phyloP scores from a whole-genome alignment of 1,140 invertebrate genomes.

The Centruroides vittatus region DNA sequence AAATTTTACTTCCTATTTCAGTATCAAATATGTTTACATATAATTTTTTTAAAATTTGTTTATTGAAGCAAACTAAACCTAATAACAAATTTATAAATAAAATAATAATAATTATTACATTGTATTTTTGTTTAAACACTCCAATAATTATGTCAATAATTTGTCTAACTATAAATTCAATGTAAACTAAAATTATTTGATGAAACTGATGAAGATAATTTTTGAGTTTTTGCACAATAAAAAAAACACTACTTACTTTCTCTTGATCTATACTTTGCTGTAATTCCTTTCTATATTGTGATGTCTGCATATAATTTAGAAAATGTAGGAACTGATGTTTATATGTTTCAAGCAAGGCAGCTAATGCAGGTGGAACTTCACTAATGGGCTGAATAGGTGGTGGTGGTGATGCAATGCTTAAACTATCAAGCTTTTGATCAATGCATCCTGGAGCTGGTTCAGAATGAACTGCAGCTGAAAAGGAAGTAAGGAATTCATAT shows the following conservation, averaged over 20 bases:
- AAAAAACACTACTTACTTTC: conserved; percentile 32
- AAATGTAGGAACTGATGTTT: conserved; percentile 67
- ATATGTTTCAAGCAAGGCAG: conserved; percentile 68
- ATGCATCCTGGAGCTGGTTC: conserved; percentile 69
- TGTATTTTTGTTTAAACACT: too few relatives aligned
- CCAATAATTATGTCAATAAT: too few relatives aligned
- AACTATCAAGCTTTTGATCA: conserved; percentile 53
- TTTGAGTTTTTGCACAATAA: too few relatives aligned
- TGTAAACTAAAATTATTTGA: too few relatives aligned
- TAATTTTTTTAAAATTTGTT: too few relatives aligned
- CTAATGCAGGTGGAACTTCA: conserved; percentile 45
- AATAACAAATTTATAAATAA: too few relatives aligned
- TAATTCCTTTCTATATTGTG: conserved; percentile 53
- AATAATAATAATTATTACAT: too few relatives aligned
- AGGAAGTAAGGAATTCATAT: not conserved
- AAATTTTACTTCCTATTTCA: too few relatives aligned
- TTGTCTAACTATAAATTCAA: too few relatives aligned
- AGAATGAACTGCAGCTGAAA: not conserved
- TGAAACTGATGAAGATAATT: too few relatives aligned
- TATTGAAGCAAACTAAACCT: too few relatives aligned
- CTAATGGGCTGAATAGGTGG: not conserved
- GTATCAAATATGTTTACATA: too few relatives aligned
- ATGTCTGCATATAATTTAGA: conserved; percentile 62
- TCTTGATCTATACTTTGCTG: conserved; percentile 64
- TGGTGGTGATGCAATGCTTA: not conserved